A percentile compares a stretch with the other conserved stretches of the same genome.
Conservation (phyloP, 2,113 vertebrate genomes). For the Xerus inauris region DNA sequence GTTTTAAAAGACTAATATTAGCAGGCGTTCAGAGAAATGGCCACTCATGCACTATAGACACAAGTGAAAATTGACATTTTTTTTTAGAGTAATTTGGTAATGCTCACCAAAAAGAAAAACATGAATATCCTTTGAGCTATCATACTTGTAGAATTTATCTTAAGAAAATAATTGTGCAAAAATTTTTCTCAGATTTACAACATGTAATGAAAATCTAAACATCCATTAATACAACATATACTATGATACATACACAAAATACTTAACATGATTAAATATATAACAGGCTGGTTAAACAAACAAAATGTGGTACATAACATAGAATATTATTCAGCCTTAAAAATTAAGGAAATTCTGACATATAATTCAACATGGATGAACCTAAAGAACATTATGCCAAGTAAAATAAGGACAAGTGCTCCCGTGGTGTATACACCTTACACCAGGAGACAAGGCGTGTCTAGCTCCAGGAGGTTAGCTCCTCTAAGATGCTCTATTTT, state of each 20-base stretch:
- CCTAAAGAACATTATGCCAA: not conserved
- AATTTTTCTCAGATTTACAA: conserved; percentile 22
- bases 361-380: not conserved
- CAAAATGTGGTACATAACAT: not conserved
- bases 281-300: not conserved
- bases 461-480: not conserved
- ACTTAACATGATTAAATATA: not conserved
- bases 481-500: not conserved
- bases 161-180: not conserved
- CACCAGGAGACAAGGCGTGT: not conserved
- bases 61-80: not conserved
- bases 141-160: not conserved
- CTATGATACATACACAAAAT: not conserved
- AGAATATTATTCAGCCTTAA: not conserved
- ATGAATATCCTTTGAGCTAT: not conserved
- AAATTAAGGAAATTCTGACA: not conserved
- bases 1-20: conserved; percentile 13
- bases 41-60: not conserved
- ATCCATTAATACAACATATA: not conserved
- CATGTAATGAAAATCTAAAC: conserved; percentile 9
- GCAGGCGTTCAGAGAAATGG: conserved; percentile 40
- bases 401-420: not conserved
- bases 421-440: not conserved
- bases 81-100: not conserved
- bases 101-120: conserved; percentile 28